A percentile compares a stretch with the other conserved stretches of the same genome.
phyloP scores from a whole-genome alignment of 2,797 vertebrate genomes.

The Fratercula arctica region DNA sequence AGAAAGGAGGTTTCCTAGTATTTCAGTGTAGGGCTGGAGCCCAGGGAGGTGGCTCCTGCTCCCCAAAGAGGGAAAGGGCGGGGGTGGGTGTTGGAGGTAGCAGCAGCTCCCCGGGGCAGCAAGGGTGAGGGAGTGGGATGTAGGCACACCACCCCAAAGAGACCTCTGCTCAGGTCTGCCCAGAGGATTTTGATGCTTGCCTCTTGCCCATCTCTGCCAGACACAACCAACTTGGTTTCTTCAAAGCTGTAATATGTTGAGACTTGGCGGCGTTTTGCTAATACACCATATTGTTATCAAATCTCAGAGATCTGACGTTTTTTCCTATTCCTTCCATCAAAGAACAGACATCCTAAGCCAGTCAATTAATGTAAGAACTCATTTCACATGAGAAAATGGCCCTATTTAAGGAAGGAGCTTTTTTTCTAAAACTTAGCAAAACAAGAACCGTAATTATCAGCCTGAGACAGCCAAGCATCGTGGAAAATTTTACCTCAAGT shows the following conservation, averaged over 20 bases:
- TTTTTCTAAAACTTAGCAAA: conserved; percentile 17
- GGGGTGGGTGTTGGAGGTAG: not conserved
- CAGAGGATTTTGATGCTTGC: not conserved
- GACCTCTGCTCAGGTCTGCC: not conserved
- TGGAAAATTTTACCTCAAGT: conserved; percentile 54
- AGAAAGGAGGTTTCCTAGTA: not conserved
- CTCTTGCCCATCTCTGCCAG: not conserved
- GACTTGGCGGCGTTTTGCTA: not conserved
- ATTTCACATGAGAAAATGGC: not conserved
- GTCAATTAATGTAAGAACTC: not conserved
- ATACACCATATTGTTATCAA: not conserved
- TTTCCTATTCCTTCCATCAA: not conserved
- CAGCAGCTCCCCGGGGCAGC: not conserved
- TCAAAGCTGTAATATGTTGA: not conserved
- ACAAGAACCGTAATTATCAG: conserved; percentile 14
- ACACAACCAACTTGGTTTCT: not conserved
- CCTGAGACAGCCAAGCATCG: not conserved
- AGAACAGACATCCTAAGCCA: not conserved
- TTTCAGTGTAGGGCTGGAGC: not conserved
- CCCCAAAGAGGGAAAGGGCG: accelerated
- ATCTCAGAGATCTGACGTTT: not conserved
- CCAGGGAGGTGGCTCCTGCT: not conserved
- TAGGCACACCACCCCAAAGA: accelerated
- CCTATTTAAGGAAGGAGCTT: not conserved
- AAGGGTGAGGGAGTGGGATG: not conserved